Evolutionary conservation across 2,888 invertebrate species (phyloP), one percentile per base, ranked within the genome.

Genomic region (Spodoptera exigua): DNA sequence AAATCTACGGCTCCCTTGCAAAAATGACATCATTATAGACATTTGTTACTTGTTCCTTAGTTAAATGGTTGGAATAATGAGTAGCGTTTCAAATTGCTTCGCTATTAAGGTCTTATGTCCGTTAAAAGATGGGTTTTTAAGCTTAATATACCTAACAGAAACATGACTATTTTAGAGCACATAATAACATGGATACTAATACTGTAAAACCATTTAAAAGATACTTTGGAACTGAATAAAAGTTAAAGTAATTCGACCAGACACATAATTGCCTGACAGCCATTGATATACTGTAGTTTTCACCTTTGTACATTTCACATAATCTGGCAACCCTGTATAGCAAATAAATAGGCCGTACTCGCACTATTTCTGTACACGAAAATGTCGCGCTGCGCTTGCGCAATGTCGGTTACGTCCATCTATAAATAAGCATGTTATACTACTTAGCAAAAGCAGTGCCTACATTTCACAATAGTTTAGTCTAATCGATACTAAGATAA

Each of bases 331-430:
- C 75, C 71, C 70, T 63, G 61, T 75, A 75, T 66, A 66, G 17
- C 44, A 60, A 69, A 69, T 67, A 83, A 80, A 81, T 83, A 81
- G 86, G 84, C 63, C 85, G 76, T 74, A 83, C 82, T 65, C 75
- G 79, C 85, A 89, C 91, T 92, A 93, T 93, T 93, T 91, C 88
- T 87, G 92, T 88, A 72, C 89, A 82, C 86, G 87, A 88, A 92
- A 93, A 93, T 93, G 93, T 93, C 93, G 90, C 84, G 81, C 80
- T 79, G 76, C 72, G 75, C 81, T 92, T 92, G 86, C 90, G 90
- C 87, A 91, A 92, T 85, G 82, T 73, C 77, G 79, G 77, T 80
- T 81, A 83, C 86, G 82, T 74, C 79, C 78, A 77, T 62, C 75
- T 77, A 77, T 88, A 85, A 86, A 87, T 88, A 88, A 80, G 68